Conservation (phyloP, 1,140 invertebrate genomes). For the Neodiprion virginianus region DNA sequence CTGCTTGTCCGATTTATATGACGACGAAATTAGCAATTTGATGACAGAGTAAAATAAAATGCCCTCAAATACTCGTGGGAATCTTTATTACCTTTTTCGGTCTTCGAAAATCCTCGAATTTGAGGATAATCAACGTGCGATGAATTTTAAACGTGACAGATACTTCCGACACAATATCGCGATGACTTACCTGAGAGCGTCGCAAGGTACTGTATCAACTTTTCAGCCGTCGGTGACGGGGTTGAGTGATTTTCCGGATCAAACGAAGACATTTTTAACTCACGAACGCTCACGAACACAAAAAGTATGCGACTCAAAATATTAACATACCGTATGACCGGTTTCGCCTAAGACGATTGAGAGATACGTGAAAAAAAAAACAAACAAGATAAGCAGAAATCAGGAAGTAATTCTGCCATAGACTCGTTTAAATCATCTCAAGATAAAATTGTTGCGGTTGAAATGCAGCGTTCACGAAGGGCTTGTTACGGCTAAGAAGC, state of each 20-base stretch:
- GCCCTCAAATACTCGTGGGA: no score
- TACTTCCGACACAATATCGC: background rate
- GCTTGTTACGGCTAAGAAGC: background rate
- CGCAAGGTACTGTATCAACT: constrained; percentile 41
- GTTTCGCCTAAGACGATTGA: no score
- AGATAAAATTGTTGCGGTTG: background rate
- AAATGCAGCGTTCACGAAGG: background rate
- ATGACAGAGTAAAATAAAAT: no score
- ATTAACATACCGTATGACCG: no score
- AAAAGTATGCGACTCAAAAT: background rate
- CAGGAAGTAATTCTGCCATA: no score
- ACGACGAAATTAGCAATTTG: no score
- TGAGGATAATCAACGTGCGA: background rate
- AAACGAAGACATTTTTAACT: background rate
- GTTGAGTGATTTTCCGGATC: background rate
- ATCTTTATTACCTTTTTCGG: no score
- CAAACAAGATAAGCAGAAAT: no score
- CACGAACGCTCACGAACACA: background rate
- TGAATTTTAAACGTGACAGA: background rate
- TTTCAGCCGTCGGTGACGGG: background rate
- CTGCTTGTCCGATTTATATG: no score
- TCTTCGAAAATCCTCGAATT: background rate
- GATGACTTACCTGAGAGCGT: constrained; percentile 38
- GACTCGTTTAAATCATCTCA: no score
- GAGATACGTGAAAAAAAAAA: no score